phyloP scores from a whole-genome alignment of 2,888 invertebrate genomes.

The Morpho helenor region DNA sequence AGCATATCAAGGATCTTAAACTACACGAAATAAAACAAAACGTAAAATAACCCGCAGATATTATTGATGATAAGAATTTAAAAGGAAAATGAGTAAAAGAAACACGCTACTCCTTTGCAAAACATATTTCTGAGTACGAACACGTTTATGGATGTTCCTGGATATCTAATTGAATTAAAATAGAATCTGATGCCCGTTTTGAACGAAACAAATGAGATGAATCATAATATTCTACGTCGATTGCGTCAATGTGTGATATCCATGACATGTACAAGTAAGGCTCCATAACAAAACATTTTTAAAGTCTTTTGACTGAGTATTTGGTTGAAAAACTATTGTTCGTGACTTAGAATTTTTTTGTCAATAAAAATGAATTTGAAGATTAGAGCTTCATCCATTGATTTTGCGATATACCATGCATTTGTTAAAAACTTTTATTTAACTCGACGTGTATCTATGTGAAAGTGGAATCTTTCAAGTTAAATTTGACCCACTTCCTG shows the following conservation, averaged over 20 bases:
- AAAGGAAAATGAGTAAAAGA: slow-evolving; percentile 26
- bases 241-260: slow-evolving; percentile 57
- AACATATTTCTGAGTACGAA: slow-evolving; percentile 43
- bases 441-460: too few relatives aligned
- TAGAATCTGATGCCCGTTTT: slow-evolving; percentile 64
- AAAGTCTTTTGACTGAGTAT: slow-evolving; percentile 43
- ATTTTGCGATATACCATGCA: slow-evolving; percentile 61
- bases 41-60: slow-evolving; percentile 21
- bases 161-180: slow-evolving; percentile 69
- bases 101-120: slow-evolving; percentile 22
- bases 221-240: slow-evolving; percentile 58
- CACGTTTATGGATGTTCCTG: slow-evolving; percentile 54
- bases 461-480: too few relatives aligned
- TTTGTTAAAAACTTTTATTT: slow-evolving; percentile 25
- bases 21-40: slow-evolving; percentile 22
- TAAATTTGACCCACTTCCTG: too few relatives aligned
- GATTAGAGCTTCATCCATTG: slow-evolving; percentile 51
- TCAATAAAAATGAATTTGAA: background rate
- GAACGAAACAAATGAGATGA: slow-evolving; percentile 56
- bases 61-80: slow-evolving; percentile 26
- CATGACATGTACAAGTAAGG: slow-evolving; percentile 25
- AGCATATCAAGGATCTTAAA: slow-evolving; percentile 25
- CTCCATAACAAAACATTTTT: slow-evolving; percentile 21
- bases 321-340: slow-evolving; percentile 13
- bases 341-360: background rate